Conservation (phyloP, 2,113 vertebrate species). For the Gadus chalcogrammus region DNA sequence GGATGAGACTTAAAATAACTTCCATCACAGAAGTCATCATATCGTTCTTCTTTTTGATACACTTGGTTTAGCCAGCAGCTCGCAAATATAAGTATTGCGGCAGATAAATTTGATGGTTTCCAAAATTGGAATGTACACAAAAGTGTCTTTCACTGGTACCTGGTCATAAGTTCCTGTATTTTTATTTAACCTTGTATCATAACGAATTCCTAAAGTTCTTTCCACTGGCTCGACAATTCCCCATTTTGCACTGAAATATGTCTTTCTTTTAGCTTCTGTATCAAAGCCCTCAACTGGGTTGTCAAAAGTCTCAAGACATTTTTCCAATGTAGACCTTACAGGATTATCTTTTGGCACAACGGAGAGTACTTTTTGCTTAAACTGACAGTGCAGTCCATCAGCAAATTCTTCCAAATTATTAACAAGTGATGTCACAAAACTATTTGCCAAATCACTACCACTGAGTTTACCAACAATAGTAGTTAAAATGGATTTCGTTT, state of each 20-base stretch:
- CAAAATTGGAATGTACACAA: constrained; percentile 3
- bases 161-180: constrained; percentile 19
- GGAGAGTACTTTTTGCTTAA: constrained; percentile 19
- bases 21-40: neutral
- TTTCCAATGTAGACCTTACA: constrained; percentile 14
- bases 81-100: neutral
- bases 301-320: constrained; percentile 22
- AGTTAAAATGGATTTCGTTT: constrained; percentile 12
- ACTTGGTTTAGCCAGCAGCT: neutral
- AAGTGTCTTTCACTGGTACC: constrained; percentile 8
- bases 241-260: constrained; percentile 20
- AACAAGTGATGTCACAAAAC: constrained; percentile 24
- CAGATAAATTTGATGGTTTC: neutral
- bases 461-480: constrained; percentile 18
- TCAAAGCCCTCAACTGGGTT: constrained; percentile 19
- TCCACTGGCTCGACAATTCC: constrained; percentile 31
- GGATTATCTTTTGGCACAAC: constrained; percentile 15
- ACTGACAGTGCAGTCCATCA: constrained; percentile 5
- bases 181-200: constrained; percentile 17
- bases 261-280: constrained; percentile 18
- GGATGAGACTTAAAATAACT: too few relatives aligned
- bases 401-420: constrained; percentile 24
- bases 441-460: constrained; percentile 24
- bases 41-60: too few relatives aligned
- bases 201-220: constrained; percentile 15